A percentile compares a stretch with the other conserved stretches of the same genome.
phyloP scores from a whole-genome alignment of 2,888 invertebrate genomes.

The Caenorhabditis plicata region DNA sequence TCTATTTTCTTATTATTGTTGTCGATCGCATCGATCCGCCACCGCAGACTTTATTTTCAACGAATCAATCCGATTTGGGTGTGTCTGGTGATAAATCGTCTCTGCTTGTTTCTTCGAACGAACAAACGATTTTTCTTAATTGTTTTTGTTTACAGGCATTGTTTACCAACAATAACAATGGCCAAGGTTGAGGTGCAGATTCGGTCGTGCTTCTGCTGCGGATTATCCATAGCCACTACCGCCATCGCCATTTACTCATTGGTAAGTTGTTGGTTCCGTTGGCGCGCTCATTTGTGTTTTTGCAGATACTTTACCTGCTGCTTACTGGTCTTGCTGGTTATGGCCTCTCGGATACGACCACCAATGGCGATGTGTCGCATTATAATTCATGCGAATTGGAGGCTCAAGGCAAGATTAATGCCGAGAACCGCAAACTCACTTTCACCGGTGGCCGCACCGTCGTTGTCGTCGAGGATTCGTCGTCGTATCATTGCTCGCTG shows the following conservation, averaged over 20 bases:
- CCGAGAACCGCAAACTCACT: conserved; percentile 58
- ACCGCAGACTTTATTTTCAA: no score
- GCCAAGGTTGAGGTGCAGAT: conserved; percentile 64
- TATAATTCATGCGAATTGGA: conserved; percentile 61
- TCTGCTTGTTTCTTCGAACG: no score
- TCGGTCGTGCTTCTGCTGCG: conserved; percentile 64
- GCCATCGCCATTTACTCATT: conserved; percentile 63
- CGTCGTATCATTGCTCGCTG: conserved; percentile 63
- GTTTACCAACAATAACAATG: no score
- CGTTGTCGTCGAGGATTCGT: conserved; percentile 61
- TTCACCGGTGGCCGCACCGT: conserved; percentile 54
- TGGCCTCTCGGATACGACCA: conserved; percentile 57
- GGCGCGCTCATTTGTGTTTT: background rate
- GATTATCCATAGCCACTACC: conserved; percentile 58
- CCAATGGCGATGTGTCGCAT: conserved; percentile 57
- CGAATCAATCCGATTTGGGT: no score
- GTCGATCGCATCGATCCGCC: no score
- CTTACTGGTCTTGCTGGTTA: conserved; percentile 56
- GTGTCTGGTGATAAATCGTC: no score
- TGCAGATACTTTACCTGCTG: conserved; percentile 58
- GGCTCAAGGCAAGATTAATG: conserved; percentile 60
- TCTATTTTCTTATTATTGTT: no score
- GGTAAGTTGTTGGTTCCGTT: conserved; percentile 43
- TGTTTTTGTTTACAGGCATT: no score
- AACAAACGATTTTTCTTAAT: no score